These are phyloP conservation scores for Aspidiotus rigidus DNA, from an alignment of 2,888 invertebrate species.

Conservation along the genomic window DNA sequence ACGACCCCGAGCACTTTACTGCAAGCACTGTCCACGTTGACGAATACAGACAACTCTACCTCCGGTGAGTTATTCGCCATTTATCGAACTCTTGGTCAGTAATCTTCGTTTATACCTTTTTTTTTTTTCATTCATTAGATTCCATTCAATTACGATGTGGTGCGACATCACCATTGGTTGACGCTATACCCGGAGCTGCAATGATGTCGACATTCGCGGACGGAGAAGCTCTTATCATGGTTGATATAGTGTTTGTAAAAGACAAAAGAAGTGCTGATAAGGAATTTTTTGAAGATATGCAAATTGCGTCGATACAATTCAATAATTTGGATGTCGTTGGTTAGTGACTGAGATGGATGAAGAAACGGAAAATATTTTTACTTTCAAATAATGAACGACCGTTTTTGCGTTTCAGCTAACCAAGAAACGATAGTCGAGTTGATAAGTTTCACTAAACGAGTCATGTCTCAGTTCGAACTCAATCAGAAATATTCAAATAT, in stretches of 20 bases:
- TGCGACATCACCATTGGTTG: conserved; percentile 9
- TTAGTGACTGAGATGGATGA: conserved; percentile 43
- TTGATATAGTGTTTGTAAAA: conserved; percentile 69
- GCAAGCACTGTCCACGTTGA: conserved; percentile 49
- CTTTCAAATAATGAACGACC: not conserved
- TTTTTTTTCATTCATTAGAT: conserved; percentile 1
- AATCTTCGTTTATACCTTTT: not conserved
- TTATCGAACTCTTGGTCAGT: not conserved
- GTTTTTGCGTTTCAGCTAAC: conserved; percentile 56
- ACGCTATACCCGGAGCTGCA: conserved; percentile 8
- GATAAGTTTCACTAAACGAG: conserved; percentile 73
- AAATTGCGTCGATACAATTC: conserved; percentile 80
- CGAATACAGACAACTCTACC: conserved; percentile 11
- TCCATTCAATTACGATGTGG: conserved; percentile 8
- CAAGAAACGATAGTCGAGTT: conserved; percentile 92
- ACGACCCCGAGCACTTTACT: conserved; percentile 51
- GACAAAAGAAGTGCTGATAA: conserved; percentile 45
- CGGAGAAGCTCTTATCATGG: conserved; percentile 60
- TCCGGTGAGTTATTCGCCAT: not conserved
- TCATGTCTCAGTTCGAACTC: conserved; percentile 48
- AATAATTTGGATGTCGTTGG: conserved; percentile 91
- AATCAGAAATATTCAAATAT: conserved; percentile 30
- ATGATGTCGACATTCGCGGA: conserved; percentile 32
- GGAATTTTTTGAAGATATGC: conserved; percentile 44
- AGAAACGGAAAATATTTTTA: conserved; percentile 3